Conservation (phyloP, 2,888 invertebrate genomes). For the Amphimallon solstitiale region DNA sequence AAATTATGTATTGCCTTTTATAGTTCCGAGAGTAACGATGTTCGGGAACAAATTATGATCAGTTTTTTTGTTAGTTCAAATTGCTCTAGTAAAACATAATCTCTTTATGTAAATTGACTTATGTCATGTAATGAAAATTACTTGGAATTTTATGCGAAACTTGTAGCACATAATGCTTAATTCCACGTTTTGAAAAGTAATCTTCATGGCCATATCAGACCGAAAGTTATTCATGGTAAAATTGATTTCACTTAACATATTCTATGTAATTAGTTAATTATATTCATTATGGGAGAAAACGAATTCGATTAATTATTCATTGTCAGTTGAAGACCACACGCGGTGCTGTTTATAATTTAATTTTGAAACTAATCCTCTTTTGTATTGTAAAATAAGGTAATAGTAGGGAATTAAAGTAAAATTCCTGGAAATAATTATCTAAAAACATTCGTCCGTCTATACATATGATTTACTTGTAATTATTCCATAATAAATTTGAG, state of each 20-base stretch:
- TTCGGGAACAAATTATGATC: too few species aligned
- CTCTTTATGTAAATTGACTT: constrained; percentile 15
- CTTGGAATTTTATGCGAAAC: background rate
- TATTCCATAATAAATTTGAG: too few species aligned
- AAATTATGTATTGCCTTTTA: too few species aligned
- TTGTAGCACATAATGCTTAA: background rate
- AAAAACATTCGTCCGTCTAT: too few species aligned
- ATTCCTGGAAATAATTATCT: too few species aligned
- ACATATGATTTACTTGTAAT: too few species aligned
- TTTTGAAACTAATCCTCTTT: background rate
- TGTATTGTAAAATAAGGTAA: too few species aligned
- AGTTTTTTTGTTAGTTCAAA: background rate
- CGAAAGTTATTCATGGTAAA: constrained; percentile 11
- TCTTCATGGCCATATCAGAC: background rate
- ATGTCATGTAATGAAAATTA: background rate
- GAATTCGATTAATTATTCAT: constrained; percentile 13
- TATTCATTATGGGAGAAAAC: background rate
- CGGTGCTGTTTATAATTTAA: background rate
- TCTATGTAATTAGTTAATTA: background rate
- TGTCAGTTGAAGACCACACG: constrained; percentile 11
- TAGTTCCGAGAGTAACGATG: too few species aligned
- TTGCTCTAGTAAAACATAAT: background rate
- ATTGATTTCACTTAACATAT: constrained; percentile 11
- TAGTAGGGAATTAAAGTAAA: too few species aligned
- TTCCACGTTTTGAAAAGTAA: background rate